These are phyloP conservation scores for Hipparchia sbordonii DNA, from an alignment of 2,888 invertebrate genomes.

Conservation along the genomic window DNA sequence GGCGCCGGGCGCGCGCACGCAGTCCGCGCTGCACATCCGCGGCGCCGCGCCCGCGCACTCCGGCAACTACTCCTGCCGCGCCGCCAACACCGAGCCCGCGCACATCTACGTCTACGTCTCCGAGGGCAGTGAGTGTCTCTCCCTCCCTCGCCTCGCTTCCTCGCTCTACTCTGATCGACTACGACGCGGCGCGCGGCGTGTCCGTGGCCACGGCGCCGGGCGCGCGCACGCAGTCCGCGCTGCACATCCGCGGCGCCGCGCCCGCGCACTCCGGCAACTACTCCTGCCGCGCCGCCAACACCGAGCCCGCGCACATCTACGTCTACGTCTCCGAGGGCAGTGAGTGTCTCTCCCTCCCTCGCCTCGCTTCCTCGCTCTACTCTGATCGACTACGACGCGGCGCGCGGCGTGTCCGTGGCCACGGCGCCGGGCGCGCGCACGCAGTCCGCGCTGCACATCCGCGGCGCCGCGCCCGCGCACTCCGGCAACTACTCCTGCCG, in stretches of 20 bases:
- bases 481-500: constrained; percentile 96
- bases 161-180: constrained; percentile 79
- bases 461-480: constrained; percentile 87
- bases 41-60: constrained; percentile 84
- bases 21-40: too few relatives aligned
- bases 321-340: background rate
- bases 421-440: constrained; percentile 93
- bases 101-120: constrained; percentile 93
- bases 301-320: background rate
- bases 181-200: constrained; percentile 61
- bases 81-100: too few relatives aligned
- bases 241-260: too few relatives aligned
- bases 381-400: constrained; percentile 94
- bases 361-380: too few relatives aligned
- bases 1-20: constrained; percentile 22
- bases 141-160: background rate
- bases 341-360: background rate
- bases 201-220: constrained; percentile 81
- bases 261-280: constrained; percentile 92
- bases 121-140: constrained; percentile 84
- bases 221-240: too few relatives aligned
- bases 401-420: constrained; percentile 91
- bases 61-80: constrained; percentile 84
- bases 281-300: too few relatives aligned
- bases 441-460: constrained; percentile 92